Percentiles rank a stretch among this genome's conserved stretches.
Evolutionary conservation across 2,113 vertebrate genomes (phyloP).

Genomic region (Microtus montanus): DNA sequence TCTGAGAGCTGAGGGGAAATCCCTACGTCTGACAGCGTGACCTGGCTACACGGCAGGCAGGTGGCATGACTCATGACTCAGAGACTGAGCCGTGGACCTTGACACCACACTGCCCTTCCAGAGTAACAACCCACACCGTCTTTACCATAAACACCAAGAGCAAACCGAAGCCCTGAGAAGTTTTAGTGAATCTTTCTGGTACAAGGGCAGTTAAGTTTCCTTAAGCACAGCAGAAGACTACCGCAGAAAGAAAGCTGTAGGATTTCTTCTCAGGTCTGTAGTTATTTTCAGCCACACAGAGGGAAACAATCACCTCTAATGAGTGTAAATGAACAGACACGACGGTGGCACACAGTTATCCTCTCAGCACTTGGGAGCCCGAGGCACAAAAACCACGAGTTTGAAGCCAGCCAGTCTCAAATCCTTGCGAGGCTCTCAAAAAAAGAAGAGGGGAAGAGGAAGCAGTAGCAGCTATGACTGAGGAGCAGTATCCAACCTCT

Average conservation of each 20-base stretch:
- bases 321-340: neutral
- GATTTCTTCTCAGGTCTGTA: neutral
- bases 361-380: neutral
- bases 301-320: neutral
- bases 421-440: neutral
- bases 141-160: neutral
- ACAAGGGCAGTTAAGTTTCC: neutral
- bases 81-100: too few relatives aligned
- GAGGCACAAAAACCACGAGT: neutral
- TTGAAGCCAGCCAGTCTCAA: neutral
- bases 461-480: neutral
- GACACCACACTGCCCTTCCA: neutral
- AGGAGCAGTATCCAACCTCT: neutral
- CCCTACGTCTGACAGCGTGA: neutral
- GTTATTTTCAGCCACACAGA: neutral
- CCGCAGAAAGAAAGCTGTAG: neutral
- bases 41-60: neutral
- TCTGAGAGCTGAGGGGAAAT: neutral
- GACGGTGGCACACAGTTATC: too few relatives aligned
- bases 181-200: neutral
- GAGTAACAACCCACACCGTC: neutral
- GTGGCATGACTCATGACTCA: neutral
- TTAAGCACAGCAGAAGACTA: neutral
- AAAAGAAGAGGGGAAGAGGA: neutral
- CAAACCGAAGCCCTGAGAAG: neutral